Base-by-base conservation (phyloP, 2,113 vertebrate species). In the Tachysurus fulvidraco region DNA sequence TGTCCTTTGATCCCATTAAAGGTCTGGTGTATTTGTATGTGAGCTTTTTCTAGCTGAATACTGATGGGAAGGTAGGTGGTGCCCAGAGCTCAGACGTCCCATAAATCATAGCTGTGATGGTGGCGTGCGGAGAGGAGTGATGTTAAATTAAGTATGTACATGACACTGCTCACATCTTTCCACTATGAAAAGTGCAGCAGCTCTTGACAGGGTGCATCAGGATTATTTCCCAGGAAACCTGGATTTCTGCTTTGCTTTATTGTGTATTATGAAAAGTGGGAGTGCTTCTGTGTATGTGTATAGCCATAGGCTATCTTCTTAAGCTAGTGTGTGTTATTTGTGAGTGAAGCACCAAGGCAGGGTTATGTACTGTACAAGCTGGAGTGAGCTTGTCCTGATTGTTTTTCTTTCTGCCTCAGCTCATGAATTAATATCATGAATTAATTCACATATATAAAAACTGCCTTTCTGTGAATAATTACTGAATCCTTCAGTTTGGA, bases 141-240 rank as follows among this genome's bases (percentile, higher is more conserved):
- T 76, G 77, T 46, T 86, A 55, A 86, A 81, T 81, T 81, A 81
- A 59, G 77, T 59, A 59, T 81, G 78, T 71, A 55, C 36, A 86
- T 81, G 50, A 74, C 41, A 50, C 44, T 30, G 44, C 5, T 59
- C 19, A 28, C 19, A 65, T 44, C 62, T 41, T 14, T 60, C 25
- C 41, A 4, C 67, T 23, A 21, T 28, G 25, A 16, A 46, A 85
- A 5, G 74, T 1, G 57, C n/a, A 21, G 52, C 30, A 67, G 52
- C 54, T 79, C 52, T 57, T 4, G 28, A 59, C 16, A 23, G 5
- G 19, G 55, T 57, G 25, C 28, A 41, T 71, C 52, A 30, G 59
- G 46, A 50, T 67, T 80, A 59, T 59, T 67, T 25, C 14, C 3
- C 8, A 80, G 28, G n/a, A 69, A 44, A 62, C 46, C 84, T 77